phyloP scores from a whole-genome alignment of 2,113 vertebrate species.

The Mustelus asterias region DNA sequence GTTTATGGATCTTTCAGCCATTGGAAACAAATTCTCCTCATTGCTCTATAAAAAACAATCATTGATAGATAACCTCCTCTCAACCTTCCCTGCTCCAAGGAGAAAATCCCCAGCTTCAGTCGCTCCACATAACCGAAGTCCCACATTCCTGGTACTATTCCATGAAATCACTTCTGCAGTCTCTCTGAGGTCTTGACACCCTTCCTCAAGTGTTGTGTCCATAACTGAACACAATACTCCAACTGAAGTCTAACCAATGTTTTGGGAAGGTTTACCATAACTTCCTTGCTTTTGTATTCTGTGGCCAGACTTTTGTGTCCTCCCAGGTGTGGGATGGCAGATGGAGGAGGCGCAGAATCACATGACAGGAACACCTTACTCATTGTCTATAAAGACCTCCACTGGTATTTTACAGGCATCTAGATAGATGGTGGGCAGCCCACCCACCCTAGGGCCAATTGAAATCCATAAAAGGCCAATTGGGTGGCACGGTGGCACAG shows the following conservation, averaged over 20 bases:
- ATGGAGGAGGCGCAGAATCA: too few species aligned
- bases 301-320: too few species aligned
- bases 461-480: too few species aligned
- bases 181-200: background rate
- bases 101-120: background rate
- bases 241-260: background rate
- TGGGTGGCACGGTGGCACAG: too few species aligned
- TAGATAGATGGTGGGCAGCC: too few species aligned
- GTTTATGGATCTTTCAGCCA: background rate
- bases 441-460: too few species aligned
- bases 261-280: background rate
- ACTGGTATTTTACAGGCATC: too few species aligned
- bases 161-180: background rate
- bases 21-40: background rate
- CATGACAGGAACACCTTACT: too few species aligned
- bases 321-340: too few species aligned
- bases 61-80: background rate
- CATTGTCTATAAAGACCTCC: too few species aligned
- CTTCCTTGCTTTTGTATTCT: background rate
- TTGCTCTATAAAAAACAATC: background rate
- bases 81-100: background rate
- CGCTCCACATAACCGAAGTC: background rate
- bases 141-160: background rate
- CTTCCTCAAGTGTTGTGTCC: background rate
- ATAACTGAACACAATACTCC: background rate